Conservation (phyloP, 1,140 invertebrate genomes). For the Chionoecetes opilio region DNA sequence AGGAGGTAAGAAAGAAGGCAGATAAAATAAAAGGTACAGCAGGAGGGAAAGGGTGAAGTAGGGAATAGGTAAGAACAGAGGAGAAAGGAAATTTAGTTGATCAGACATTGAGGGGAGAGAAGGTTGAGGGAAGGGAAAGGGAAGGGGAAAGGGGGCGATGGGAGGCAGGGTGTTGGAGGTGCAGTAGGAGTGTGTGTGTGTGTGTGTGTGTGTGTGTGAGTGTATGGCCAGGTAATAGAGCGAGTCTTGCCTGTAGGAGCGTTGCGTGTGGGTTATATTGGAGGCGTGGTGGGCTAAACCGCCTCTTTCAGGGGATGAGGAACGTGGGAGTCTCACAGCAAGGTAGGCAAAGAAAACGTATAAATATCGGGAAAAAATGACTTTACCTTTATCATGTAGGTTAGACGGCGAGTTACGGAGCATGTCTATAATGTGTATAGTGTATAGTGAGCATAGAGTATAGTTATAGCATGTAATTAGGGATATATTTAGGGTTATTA, state of each 20-base stretch:
- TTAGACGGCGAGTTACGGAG: neutral
- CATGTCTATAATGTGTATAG: too few species aligned
- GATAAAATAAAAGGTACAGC: neutral
- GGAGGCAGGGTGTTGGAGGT: neutral
- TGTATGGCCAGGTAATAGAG: neutral
- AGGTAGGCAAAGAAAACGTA: neutral
- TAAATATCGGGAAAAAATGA: neutral
- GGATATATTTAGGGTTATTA: neutral
- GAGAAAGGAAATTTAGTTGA: too few species aligned
- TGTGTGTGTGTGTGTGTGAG: neutral
- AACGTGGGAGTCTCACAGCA: neutral
- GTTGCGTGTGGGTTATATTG: slow-evolving; percentile 17
- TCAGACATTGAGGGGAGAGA: too few species aligned
- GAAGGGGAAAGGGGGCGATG: neutral
- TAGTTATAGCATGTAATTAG: too few species aligned
- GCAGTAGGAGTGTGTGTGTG: neutral
- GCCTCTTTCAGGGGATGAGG: neutral
- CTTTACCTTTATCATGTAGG: neutral
- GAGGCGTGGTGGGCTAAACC: neutral
- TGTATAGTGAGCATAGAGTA: too few species aligned
- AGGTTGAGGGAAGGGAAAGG: neutral
- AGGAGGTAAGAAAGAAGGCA: too few species aligned
- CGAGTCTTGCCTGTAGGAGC: neutral
- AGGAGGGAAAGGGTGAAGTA: neutral
- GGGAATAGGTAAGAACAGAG: neutral